Conservation (phyloP, 2,888 invertebrate species). For the Chymomyza amoena region DNA sequence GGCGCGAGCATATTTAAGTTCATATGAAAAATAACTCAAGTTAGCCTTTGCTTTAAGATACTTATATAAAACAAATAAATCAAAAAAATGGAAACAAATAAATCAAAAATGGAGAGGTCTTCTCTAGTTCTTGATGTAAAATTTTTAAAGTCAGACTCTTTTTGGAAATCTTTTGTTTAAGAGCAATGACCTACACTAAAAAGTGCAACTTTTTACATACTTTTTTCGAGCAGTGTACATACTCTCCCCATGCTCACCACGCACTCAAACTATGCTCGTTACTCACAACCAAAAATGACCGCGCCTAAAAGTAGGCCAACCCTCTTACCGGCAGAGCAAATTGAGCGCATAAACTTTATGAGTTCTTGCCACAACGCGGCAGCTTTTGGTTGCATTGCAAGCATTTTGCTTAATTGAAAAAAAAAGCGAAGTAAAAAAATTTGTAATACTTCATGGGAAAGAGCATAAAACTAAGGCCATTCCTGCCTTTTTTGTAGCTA, state of each 20-base stretch:
- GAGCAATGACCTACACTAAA: too few species aligned
- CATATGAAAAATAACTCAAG: too few species aligned
- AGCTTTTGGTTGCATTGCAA: constrained; percentile 10
- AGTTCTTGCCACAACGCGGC: not conserved
- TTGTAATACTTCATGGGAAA: not conserved
- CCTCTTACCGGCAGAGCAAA: not conserved
- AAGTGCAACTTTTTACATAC: not conserved
- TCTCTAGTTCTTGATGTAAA: too few species aligned
- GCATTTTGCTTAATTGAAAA: constrained; percentile 69
- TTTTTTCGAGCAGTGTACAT: not conserved
- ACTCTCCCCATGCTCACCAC: not conserved
- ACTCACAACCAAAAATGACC: not conserved
- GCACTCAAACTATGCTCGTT: not conserved
- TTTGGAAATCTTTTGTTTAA: too few species aligned
- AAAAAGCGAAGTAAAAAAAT: constrained; percentile 33
- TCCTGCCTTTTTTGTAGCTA: constrained; percentile 1
- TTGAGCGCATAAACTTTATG: constrained; percentile 3
- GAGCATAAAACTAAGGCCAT: not conserved
- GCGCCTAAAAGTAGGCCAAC: constrained; percentile 4
- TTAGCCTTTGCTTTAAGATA: too few species aligned
- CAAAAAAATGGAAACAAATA: too few species aligned
- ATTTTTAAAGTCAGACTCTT: too few species aligned
- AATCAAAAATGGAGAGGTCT: too few species aligned
- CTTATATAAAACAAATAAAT: too few species aligned
- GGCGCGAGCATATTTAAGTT: too few species aligned